Percentiles rank a stretch among this genome's conserved stretches.
Evolutionary conservation across 2,797 vertebrate species (phyloP).

Genomic region (Alauda arvensis): DNA sequence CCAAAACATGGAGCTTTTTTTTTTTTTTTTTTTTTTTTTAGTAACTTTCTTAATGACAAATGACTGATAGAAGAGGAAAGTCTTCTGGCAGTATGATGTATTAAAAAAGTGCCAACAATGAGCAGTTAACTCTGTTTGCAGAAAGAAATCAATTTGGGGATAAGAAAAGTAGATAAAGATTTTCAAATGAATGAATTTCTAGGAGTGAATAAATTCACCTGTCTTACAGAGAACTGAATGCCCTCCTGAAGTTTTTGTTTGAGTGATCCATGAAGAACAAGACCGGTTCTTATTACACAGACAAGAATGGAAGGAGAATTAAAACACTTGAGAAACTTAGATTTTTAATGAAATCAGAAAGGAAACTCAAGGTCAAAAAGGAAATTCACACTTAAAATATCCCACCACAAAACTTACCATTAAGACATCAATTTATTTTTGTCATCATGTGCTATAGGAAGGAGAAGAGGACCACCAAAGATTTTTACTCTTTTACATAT

Average conservation of each 20-base stretch:
- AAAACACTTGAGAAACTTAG: background rate
- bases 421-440: background rate
- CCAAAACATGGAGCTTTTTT: background rate
- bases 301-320: background rate
- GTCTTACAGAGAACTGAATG: background rate
- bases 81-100: background rate
- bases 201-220: background rate
- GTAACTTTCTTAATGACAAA: background rate
- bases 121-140: background rate
- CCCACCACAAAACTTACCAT: background rate
- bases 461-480: background rate
- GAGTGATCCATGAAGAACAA: background rate
- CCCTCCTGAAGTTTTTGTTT: background rate
- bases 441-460: background rate
- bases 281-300: background rate
- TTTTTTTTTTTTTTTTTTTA: background rate
- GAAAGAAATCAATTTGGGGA: background rate
- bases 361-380: background rate
- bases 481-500: background rate
- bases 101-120: background rate
- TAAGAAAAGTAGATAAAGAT: background rate
- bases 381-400: background rate
- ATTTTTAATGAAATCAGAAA: background rate
- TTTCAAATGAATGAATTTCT: background rate
- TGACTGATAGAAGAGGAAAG: background rate